Evolutionary conservation across 2,113 vertebrate genomes (phyloP), one percentile per base, ranked within the genome.

Genomic region (Crotalus helleri): DNA sequence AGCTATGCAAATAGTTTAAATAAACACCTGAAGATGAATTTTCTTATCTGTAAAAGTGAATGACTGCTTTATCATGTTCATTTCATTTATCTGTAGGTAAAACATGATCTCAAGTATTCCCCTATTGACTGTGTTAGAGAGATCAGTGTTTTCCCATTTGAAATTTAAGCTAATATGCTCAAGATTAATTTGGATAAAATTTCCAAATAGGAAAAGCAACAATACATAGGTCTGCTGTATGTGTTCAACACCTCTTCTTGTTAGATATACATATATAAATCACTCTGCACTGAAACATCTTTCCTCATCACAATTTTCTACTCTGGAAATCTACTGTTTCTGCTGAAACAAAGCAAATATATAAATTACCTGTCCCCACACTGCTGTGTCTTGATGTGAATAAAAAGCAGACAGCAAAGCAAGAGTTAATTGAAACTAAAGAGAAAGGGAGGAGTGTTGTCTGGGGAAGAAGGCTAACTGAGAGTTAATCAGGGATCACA

Each of bases 401-500:
- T 13, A 90, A 95, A 95, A 94, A 96, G 95, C 93, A 90, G 94
- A 85, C 95, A 93, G 97, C 94, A 44, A 92, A 93, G 96, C 91
- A 96, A 94, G 97, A 92, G 97, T 97, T 96, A 97, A 96, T 26
- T 44, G 94, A 96, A 93, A 95, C 95, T 92, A 69, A 90, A 90
- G 58, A 0, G 92, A 54, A 23, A 93, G 33, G 2, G 92, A 93
- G 92, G 92, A 93, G 92, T 93, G 92, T 93, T 93, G 92, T 58
- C 88, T 93, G 33, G 85, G 95, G 94, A 93, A 95, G 86, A 85
- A 0, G 61, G 87, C 92, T 59, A 19, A 24, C 58, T 0, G 94
- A 94, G 96, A 96, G 94, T 95, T 94, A 95, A 96, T 96, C 95
- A 95, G 94, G 95, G 94, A 94, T 95, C 97, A 91, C 57, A 97